phyloP scores from a whole-genome alignment of 2,113 vertebrate species.

The Hucho hucho region DNA sequence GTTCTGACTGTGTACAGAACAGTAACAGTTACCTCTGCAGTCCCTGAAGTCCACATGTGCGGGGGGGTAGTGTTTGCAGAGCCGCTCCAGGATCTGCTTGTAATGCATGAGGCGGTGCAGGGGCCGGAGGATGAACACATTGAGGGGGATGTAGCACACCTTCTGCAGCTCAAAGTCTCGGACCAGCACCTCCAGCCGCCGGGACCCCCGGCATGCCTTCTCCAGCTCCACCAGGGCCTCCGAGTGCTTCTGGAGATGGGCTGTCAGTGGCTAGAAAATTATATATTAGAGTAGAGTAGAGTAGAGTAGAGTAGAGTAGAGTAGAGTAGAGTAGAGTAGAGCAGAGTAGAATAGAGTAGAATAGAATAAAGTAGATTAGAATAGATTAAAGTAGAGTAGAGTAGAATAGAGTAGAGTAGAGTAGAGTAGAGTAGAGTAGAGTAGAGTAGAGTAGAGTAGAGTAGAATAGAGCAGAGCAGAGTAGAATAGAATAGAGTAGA shows the following conservation, averaged over 20 bases:
- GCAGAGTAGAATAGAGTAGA: too few relatives aligned
- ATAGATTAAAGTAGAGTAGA: too few relatives aligned
- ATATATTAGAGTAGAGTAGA: not conserved
- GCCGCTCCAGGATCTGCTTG: constrained; percentile 93
- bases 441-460: too few relatives aligned
- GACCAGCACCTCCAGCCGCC: constrained; percentile 84
- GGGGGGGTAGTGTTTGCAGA: constrained; percentile 92
- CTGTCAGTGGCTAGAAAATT: constrained; percentile 78
- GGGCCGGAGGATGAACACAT: constrained; percentile 92
- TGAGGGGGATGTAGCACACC: constrained; percentile 95
- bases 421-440: too few relatives aligned
- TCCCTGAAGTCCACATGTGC: constrained; percentile 90
- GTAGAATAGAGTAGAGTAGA: too few relatives aligned
- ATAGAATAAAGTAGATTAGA: fast-evolving
- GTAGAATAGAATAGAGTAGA: too few relatives aligned
- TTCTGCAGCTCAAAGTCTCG: constrained; percentile 96
- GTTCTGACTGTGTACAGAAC: not conserved
- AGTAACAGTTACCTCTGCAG: constrained; percentile 80
- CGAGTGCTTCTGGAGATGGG: constrained; percentile 86
- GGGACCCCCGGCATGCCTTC: constrained; percentile 78
- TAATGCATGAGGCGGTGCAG: constrained; percentile 96
- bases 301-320: too few relatives aligned
- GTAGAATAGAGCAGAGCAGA: too few relatives aligned
- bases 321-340: too few relatives aligned
- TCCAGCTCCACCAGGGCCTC: constrained; percentile 88